These are phyloP conservation scores for Cyanoramphus novaezelandiae DNA, from an alignment of 2,113 vertebrate species.

Conservation along the genomic window DNA sequence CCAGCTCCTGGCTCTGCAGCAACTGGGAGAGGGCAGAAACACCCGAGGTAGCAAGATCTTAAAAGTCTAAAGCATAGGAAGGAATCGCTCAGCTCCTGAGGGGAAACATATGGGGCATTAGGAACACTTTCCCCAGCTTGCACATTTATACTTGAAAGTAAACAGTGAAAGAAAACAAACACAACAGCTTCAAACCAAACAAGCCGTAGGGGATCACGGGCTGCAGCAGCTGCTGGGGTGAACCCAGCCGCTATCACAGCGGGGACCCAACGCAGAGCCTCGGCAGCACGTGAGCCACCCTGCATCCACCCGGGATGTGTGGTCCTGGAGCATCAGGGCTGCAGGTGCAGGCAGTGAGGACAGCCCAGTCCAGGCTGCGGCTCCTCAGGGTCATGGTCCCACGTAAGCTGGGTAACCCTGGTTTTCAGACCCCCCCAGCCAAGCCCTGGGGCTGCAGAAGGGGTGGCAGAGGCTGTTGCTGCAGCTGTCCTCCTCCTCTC, in stretches of 20 bases:
- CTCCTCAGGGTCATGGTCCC: background rate
- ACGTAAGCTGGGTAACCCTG: background rate
- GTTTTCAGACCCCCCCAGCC: background rate
- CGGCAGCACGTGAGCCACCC: accelerated
- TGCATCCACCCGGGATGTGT: background rate
- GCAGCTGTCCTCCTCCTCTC: background rate
- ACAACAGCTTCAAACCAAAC: background rate
- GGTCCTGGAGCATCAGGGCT: background rate
- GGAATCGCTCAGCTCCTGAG: constrained; percentile 18
- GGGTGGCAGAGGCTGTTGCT: accelerated
- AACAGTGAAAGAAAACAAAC: constrained; percentile 32
- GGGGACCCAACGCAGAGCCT: accelerated
- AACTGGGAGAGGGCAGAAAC: accelerated
- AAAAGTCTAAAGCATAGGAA: background rate
- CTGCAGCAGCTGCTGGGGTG: background rate
- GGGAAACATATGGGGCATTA: constrained; percentile 35
- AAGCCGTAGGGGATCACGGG: background rate
- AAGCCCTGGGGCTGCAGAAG: background rate
- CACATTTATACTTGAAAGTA: constrained; percentile 6
- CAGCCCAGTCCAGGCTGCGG: background rate
- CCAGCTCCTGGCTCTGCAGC: background rate
- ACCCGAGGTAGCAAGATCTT: background rate
- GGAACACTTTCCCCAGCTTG: constrained; percentile 29
- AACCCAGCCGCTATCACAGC: background rate
- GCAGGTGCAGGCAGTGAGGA: background rate